These are phyloP conservation scores for Drosophila mojavensis DNA, from an alignment of 1,140 invertebrate species.

Conservation along the genomic window DNA sequence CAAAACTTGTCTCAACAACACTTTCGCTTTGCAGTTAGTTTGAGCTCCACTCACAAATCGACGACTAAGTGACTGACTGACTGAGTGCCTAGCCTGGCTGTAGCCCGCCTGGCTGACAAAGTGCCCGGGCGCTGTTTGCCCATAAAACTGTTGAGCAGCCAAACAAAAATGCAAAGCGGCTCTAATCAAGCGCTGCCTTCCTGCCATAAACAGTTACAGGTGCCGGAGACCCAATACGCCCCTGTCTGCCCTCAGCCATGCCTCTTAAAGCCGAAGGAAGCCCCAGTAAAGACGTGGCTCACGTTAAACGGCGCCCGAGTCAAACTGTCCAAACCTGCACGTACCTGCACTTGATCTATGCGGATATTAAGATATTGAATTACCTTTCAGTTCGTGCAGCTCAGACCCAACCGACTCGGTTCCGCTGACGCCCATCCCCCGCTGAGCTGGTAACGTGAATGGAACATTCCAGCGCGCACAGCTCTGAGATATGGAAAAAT, in stretches of 20 bases:
- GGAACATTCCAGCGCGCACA: conserved; percentile 33
- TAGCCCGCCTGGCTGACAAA: conserved; percentile 3
- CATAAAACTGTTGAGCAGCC: conserved; percentile 38
- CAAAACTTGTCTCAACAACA: conserved; percentile 45
- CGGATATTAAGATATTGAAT: conserved; percentile 82
- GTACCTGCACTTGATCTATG: conserved; percentile 82
- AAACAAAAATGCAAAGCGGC: conserved; percentile 50
- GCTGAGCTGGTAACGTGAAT: not conserved
- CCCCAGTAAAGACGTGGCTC: conserved; percentile 55
- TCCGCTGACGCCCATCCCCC: not conserved
- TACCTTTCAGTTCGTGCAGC: conserved; percentile 76
- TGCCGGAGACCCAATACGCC: not conserved
- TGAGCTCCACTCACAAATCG: conserved; percentile 55
- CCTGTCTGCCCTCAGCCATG: not conserved
- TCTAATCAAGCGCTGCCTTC: conserved; percentile 49
- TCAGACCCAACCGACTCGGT: conserved; percentile 56
- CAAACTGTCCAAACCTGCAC: conserved; percentile 79
- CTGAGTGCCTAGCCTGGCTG: conserved; percentile 4
- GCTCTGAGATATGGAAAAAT: conserved; percentile 63
- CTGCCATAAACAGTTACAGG: conserved; percentile 23
- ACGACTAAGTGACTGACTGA: conserved; percentile 32
- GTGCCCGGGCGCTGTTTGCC: conserved; percentile 32
- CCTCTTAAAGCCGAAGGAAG: conserved; percentile 36
- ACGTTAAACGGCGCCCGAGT: conserved; percentile 77
- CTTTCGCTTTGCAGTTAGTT: conserved; percentile 52